These are phyloP conservation scores for Stenotaenia linearis DNA, from an alignment of 2,888 invertebrate species.

Conservation along the genomic window DNA sequence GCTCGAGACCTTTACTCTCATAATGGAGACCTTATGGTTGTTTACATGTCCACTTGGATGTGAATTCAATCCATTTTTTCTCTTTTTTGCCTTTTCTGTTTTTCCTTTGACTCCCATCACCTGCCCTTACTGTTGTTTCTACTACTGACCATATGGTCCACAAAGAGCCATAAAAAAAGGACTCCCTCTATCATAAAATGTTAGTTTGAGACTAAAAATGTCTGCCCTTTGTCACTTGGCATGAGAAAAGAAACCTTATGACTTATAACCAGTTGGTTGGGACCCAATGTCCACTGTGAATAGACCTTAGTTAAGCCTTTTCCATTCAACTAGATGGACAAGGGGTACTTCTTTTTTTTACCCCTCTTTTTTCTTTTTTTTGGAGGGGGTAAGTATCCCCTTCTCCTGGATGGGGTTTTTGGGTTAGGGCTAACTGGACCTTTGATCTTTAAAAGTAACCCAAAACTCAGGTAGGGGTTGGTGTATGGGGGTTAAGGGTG, in stretches of 20 bases:
- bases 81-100: not conserved
- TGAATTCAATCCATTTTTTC: not conserved
- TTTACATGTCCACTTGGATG: slow-evolving; percentile 1
- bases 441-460: not conserved
- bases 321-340: slow-evolving; percentile 13
- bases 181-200: slow-evolving; percentile 17
- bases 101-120: not conserved
- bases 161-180: slow-evolving; percentile 17
- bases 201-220: slow-evolving; percentile 19
- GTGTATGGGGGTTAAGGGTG: not conserved
- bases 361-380: not conserved
- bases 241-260: slow-evolving; percentile 14
- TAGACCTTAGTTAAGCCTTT: slow-evolving; percentile 19
- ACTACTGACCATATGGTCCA: slow-evolving; percentile 15
- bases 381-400: slow-evolving; percentile 3
- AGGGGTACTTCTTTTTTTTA: slow-evolving; percentile 1
- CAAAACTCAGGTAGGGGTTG: slow-evolving; percentile 19
- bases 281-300: slow-evolving; percentile 15
- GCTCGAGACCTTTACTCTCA: not conserved
- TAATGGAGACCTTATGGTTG: slow-evolving; percentile 14
- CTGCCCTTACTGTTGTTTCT: slow-evolving; percentile 12
- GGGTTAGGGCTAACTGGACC: slow-evolving; percentile 10
- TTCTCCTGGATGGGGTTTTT: not conserved
- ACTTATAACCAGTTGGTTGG: slow-evolving; percentile 19
- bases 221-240: not conserved